A percentile compares a stretch with the other conserved stretches of the same genome.
Evolutionary conservation across 2,888 invertebrate genomes (phyloP).

Genomic region (Tanytarsus gracilentus): DNA sequence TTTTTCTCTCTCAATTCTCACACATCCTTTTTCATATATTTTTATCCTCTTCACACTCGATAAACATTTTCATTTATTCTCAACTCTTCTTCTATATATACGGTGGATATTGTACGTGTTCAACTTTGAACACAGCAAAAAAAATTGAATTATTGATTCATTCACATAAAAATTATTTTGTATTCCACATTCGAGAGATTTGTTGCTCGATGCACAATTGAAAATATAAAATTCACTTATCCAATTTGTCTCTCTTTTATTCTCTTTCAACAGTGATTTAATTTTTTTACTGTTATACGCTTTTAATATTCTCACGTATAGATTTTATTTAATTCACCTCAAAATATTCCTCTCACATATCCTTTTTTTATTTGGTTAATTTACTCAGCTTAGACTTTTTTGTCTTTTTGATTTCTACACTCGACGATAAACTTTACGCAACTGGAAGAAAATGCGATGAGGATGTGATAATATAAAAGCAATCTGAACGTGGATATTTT

Average conservation of each 20-base stretch:
- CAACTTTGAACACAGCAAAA: too few species aligned
- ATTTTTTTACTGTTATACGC: background rate
- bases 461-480: background rate
- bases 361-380: background rate
- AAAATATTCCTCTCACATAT: background rate
- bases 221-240: too few species aligned
- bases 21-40: too few species aligned
- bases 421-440: slow-evolving; percentile 18
- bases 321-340: background rate
- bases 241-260: too few species aligned
- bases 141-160: background rate
- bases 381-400: background rate
- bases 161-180: background rate
- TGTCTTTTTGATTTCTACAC: background rate
- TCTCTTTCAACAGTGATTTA: background rate
- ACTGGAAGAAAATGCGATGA: background rate
- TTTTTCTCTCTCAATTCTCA: too few species aligned
- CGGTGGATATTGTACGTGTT: too few species aligned
- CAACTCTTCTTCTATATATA: too few species aligned
- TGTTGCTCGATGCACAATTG: too few species aligned
- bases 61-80: too few species aligned
- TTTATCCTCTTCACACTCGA: too few species aligned
- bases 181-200: background rate
- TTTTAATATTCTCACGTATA: background rate
- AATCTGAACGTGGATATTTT: background rate